Conservation (phyloP, 2,888 invertebrate genomes). For the Entomobrya multifasciata region DNA sequence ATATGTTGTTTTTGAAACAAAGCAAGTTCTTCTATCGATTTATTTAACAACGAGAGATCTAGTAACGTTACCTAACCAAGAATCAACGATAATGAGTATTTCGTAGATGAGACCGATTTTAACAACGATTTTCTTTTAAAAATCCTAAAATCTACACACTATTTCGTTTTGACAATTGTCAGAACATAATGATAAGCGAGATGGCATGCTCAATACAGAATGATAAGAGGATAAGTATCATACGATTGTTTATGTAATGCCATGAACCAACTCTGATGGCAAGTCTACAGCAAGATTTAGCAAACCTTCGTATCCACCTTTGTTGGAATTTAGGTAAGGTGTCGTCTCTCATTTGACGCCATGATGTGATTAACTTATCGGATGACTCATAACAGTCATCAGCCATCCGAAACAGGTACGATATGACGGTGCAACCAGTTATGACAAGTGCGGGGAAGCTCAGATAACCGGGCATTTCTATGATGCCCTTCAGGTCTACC, state of each 20-base stretch:
- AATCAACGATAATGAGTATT: no score
- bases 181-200: conserved; percentile 64
- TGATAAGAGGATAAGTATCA: conserved; percentile 53
- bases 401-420: conserved; percentile 69
- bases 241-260: conserved; percentile 60
- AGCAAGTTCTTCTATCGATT: neutral
- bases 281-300: conserved; percentile 41
- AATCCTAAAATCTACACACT: neutral
- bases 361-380: conserved; percentile 44
- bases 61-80: no score
- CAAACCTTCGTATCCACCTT: conserved; percentile 57
- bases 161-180: conserved; percentile 41
- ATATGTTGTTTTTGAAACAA: no score
- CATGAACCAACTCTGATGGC: conserved; percentile 59
- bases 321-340: conserved; percentile 56
- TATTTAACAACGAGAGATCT: neutral
- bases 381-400: conserved; percentile 57
- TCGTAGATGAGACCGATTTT: neutral
- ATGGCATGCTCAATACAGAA: conserved; percentile 68
- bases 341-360: conserved; percentile 58
- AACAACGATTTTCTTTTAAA: neutral
- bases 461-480: conserved; percentile 62
- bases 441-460: conserved; percentile 65
- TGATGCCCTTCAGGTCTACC: conserved; percentile 64
- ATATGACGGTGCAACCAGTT: conserved; percentile 53